Evolutionary conservation across 2,888 invertebrate genomes (phyloP).

Genomic region (Amiota mariae): DNA sequence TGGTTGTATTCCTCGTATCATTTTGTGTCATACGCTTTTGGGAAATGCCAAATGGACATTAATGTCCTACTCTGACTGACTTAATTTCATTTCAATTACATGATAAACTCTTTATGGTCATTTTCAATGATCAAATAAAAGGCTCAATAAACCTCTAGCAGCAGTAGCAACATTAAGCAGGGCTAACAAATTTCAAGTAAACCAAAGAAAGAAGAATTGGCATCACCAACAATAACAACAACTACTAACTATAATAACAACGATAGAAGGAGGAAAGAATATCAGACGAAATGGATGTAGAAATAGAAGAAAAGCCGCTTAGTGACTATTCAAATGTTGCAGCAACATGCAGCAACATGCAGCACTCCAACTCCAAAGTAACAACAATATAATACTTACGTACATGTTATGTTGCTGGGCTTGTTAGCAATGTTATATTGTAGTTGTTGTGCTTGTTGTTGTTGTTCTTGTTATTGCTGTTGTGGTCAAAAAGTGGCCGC

Average conservation of each 20-base stretch:
- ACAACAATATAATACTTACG: too few species aligned
- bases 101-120: constrained; percentile 5
- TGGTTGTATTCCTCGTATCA: too few species aligned
- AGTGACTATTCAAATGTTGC: constrained; percentile 5
- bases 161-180: background rate
- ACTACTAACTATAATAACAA: background rate
- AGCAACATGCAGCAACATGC: constrained; percentile 14
- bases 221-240: too few species aligned
- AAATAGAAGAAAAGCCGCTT: background rate
- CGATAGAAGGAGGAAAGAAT: background rate
- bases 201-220: background rate
- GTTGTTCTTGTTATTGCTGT: background rate
- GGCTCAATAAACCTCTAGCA: background rate
- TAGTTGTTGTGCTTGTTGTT: background rate
- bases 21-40: background rate
- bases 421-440: background rate
- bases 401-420: background rate
- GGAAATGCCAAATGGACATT: constrained; percentile 1
- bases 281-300: background rate
- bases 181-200: background rate
- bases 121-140: background rate
- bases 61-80: constrained; percentile 1
- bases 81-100: constrained; percentile 19
- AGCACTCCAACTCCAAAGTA: background rate
- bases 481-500: constrained; percentile 4